Conservation (phyloP, 2,888 invertebrate species). For the Latrodectus hesperus region DNA sequence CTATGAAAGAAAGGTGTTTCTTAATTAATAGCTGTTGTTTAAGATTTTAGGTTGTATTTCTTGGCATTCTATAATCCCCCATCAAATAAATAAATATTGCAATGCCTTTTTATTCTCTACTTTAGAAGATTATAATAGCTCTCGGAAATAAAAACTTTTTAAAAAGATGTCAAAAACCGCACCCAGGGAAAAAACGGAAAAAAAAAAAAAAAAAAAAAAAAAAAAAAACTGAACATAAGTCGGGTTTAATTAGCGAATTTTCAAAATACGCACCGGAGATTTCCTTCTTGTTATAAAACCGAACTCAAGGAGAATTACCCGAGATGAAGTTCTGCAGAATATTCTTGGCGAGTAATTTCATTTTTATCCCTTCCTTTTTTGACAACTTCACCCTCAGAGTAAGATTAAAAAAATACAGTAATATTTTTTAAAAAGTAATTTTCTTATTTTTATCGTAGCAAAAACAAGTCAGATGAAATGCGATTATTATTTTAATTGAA, state of each 20-base stretch:
- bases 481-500: too few species aligned
- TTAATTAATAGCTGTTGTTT: constrained; percentile 52
- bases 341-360: too few species aligned
- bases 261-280: constrained; percentile 8
- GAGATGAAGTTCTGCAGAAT: too few species aligned
- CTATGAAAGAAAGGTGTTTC: constrained; percentile 3
- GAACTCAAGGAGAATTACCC: too few species aligned
- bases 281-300: constrained; percentile 42
- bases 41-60: constrained; percentile 8
- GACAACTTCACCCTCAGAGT: too few species aligned
- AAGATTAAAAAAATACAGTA: too few species aligned
- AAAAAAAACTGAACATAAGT: constrained; percentile 43
- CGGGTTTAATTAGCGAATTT: constrained; percentile 62
- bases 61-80: constrained; percentile 11
- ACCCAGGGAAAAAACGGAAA: background rate
- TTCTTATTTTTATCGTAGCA: too few species aligned
- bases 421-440: too few species aligned
- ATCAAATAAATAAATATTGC: background rate
- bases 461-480: too few species aligned
- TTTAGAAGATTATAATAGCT: constrained; percentile 6
- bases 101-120: constrained; percentile 15
- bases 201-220: constrained; percentile 15
- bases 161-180: constrained; percentile 9
- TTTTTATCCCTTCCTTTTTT: too few species aligned
- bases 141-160: background rate